These are phyloP conservation scores for Drosophila niveifrons DNA, from an alignment of 2,888 invertebrate genomes.

Conservation along the genomic window DNA sequence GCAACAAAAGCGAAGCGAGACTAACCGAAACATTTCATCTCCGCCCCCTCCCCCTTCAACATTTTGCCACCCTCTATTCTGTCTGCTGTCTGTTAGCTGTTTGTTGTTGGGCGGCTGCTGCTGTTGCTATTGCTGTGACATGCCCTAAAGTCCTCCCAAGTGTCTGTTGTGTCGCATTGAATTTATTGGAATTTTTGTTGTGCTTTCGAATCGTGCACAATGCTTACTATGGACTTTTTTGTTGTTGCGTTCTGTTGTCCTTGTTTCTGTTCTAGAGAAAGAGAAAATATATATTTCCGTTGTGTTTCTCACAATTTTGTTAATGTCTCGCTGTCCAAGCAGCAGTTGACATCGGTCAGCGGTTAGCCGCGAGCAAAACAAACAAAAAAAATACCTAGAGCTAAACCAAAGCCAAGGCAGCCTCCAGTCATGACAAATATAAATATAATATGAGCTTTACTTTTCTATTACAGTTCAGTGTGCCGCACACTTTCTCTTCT, in stretches of 20 bases:
- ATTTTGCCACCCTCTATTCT: slow-evolving; percentile 19
- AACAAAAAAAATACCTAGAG: not conserved
- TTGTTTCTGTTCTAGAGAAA: slow-evolving; percentile 22
- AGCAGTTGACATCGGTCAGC: slow-evolving; percentile 70
- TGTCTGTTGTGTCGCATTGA: slow-evolving; percentile 80
- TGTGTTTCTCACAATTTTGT: slow-evolving; percentile 71
- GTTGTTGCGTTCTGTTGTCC: slow-evolving; percentile 35
- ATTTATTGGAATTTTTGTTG: slow-evolving; percentile 80
- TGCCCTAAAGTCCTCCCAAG: slow-evolving; percentile 80
- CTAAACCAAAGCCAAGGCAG: slow-evolving; percentile 2
- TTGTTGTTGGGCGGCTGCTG: slow-evolving; percentile 10
- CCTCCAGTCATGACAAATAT: slow-evolving; percentile 55
- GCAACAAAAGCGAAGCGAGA: slow-evolving; percentile 22
- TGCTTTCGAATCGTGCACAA: slow-evolving; percentile 53
- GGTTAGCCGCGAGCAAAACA: slow-evolving; percentile 53
- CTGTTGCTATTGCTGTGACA: slow-evolving; percentile 64
- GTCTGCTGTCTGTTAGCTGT: slow-evolving; percentile 6
- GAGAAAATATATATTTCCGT: slow-evolving; percentile 46
- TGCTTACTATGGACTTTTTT: slow-evolving; percentile 27
- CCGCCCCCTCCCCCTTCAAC: slow-evolving; percentile 42
- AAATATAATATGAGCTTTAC: slow-evolving; percentile 69
- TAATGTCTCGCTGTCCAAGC: slow-evolving; percentile 67
- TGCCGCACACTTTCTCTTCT: not conserved
- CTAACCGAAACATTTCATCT: slow-evolving; percentile 1
- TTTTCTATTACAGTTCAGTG: slow-evolving; percentile 53